Evolutionary conservation across 2,113 vertebrate species (phyloP).

Genomic region (Gobius niger): DNA sequence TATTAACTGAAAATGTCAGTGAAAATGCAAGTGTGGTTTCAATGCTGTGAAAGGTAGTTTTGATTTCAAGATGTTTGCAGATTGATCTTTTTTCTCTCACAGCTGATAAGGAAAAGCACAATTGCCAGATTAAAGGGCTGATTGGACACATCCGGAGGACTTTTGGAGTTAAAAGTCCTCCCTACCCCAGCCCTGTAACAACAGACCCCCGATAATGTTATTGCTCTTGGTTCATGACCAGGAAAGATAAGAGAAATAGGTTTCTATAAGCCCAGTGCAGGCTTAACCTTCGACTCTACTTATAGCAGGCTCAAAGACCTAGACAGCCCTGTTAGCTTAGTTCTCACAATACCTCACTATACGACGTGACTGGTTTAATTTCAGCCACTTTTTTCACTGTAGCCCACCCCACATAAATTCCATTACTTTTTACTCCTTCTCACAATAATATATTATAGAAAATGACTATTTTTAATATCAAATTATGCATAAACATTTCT

Average conservation of each 20-base stretch:
- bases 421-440: too few relatives aligned
- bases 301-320: conserved; percentile 65
- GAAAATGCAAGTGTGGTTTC: too few relatives aligned
- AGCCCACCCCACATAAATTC: too few relatives aligned
- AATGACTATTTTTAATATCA: too few relatives aligned
- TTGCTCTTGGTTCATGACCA: conserved; percentile 77
- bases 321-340: conserved; percentile 54
- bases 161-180: conserved; percentile 71
- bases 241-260: conserved; percentile 80
- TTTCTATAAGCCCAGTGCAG: conserved; percentile 74
- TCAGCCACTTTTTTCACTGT: conserved; percentile 10
- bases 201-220: conserved; percentile 78
- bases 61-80: too few relatives aligned
- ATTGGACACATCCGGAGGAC: conserved; percentile 68
- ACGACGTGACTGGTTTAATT: conserved; percentile 52
- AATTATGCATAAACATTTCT: too few relatives aligned
- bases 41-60: too few relatives aligned
- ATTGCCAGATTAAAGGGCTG: conserved; percentile 74
- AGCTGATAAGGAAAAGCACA: conserved; percentile 74
- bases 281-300: conserved; percentile 81
- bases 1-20: too few relatives aligned
- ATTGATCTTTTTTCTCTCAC: conserved; percentile 59
- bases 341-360: conserved; percentile 54
- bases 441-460: too few relatives aligned
- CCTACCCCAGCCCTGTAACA: conserved; percentile 63